A percentile compares a stretch with the other conserved stretches of the same genome.
Evolutionary conservation across 1,140 invertebrate species (phyloP).

Genomic region (Diachasma alloeum): DNA sequence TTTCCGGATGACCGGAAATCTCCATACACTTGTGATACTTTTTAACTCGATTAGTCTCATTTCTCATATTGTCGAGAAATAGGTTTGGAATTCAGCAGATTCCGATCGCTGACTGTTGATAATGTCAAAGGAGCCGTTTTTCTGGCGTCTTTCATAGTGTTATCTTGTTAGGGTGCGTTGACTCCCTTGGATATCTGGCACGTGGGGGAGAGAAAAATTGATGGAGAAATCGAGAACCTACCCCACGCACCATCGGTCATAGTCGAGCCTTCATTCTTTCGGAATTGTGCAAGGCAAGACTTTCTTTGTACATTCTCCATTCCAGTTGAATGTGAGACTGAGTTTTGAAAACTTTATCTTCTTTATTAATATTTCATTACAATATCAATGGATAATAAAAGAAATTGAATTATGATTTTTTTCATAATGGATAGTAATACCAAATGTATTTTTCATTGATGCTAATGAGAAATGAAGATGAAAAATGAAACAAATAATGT

Average conservation of each 20-base stretch:
- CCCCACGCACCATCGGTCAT: conserved; percentile 56
- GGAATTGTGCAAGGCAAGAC: not conserved
- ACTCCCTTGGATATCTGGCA: conserved; percentile 4
- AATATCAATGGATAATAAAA: no score
- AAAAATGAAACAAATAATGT: no score
- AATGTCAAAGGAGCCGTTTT: conserved; percentile 2
- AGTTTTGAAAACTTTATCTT: no score
- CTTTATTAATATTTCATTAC: no score
- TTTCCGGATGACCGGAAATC: conserved; percentile 15
- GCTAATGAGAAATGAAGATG: no score
- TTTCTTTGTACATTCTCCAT: no score
- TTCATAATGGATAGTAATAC: no score
- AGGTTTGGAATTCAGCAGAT: conserved; percentile 1
- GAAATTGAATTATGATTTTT: no score
- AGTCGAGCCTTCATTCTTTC: conserved; percentile 20
- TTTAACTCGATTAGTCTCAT: not conserved
- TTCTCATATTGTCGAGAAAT: not conserved
- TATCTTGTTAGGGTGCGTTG: conserved; percentile 28
- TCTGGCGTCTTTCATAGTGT: conserved; percentile 21
- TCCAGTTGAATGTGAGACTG: no score
- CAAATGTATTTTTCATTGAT: no score
- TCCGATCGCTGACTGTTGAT: not conserved
- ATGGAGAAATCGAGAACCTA: conserved; percentile 52
- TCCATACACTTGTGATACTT: not conserved
- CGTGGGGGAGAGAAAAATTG: conserved; percentile 47